Evolutionary conservation across 2,113 vertebrate species (phyloP), one percentile per base, ranked within the genome.

Genomic region (Tor tambroides): DNA sequence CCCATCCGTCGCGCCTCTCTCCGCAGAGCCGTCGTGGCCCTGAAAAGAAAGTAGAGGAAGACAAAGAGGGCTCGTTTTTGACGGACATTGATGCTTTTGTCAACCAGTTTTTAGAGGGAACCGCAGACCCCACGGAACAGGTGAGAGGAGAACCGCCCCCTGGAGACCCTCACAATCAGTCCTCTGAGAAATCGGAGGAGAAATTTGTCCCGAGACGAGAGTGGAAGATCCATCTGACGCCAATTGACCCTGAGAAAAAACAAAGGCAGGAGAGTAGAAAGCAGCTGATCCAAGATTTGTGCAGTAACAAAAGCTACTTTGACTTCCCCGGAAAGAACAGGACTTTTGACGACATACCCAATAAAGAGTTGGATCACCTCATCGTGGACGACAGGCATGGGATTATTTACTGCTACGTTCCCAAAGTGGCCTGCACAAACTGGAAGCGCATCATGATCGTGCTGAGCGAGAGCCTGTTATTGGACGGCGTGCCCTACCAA

Each of bases 371-470:
- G 89, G 97, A 98, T 92, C 98, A 99, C 91, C 95, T 99, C 2
- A 99, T 99, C 0, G 98, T 99, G 90, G 98, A 99, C 0, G 98
- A 99, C 94, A 95, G 97, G 5, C 98, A 99, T 0, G 98, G 98
- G 0, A 90, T 98, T 84, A 98, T 99, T 94, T 99, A 99, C 94
- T 99, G 98, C 91, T 99, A 99, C 0, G 97, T 99, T 86, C 98
- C 98, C 81, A 99, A 99, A 93, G 98, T 99, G 85, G 98, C 98
- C 12, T 99, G 98, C 93, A 98, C 95, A 88, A 99, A 99, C 95
- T 99, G 98, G 98, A 99, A 99, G 76, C 96, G 98, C 2, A 95
- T 99, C 86, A 98, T 99, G 98, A 99, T 99, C 0, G 95, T 99
- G 26, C 94, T 99, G 0, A 99, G 97, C 0, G 96, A 97, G 91